Evolutionary conservation across 92 coral and sea anemone genomes (phyloP), one percentile per base, ranked within the genome.

Genomic region (Palythoa grandiflora): DNA sequence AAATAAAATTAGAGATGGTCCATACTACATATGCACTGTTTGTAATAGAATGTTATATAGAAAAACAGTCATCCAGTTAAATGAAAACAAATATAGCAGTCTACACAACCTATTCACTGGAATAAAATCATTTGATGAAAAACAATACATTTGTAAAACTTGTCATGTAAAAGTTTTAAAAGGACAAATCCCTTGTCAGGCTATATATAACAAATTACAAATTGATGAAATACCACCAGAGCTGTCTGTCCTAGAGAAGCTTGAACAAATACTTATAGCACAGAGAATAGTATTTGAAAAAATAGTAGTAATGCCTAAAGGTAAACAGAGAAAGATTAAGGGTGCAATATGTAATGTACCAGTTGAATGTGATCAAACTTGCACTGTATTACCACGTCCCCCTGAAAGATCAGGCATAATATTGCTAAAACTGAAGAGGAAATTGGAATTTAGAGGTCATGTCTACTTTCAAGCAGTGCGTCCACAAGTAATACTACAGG

Each of bases 321-420:
- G 92, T 38, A 66, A 78, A 84, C 89, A 91, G 85, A 77, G 87
- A 53, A 91, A 91, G 79, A 73, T 91, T 70, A 91, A 91, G 55
- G 92, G 92, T 39, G 92, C 92, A 48, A 88, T 91, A 15, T 91
- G 94, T 55, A 90, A 90, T 89, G 93, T 89, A 38, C 94, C 93
- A 68, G 90, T 92, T 75, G 75, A 80, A 13, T 60, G 53, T 89
- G 94, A 92, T 10, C 78, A 89, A 21, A 79, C 87, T 16, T 88
- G 94, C 70, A 88, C 76, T 38, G 48, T 83, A 21, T 53, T 91
- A 51, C 94, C 92, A 63, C 87, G 91, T 21, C 93, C 93, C 19
- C 88, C 88, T 47, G 91, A 91, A 63, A 81, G 91, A 73, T 88
- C 85, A 36, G 90, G 92, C 21, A 90, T 87, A 16, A 90, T 90